Base-by-base conservation (phyloP, 2,113 vertebrate species). In the Bos taurus region DNA sequence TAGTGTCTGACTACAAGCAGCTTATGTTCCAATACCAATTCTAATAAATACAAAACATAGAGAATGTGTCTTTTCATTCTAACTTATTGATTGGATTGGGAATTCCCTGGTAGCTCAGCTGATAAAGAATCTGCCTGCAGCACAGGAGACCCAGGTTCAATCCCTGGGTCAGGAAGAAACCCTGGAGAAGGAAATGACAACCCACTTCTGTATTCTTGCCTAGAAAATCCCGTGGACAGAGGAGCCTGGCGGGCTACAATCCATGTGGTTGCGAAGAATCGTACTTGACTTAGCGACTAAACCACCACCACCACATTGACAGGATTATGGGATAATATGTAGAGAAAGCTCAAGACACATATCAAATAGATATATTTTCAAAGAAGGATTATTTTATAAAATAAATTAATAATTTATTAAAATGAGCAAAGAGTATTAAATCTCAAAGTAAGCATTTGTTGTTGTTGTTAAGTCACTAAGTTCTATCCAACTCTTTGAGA, bases 351-450 rank as follows among this genome's bases (percentile, higher is more conserved):
- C 5, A 88, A 50, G 15, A 25, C n/a, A 74, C 5, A 54, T 14
- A 64, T 12, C 84, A 19, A 77, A 84, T 26, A 40, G 25, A 85
- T 17, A 57, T 7, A 10, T 33, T 96, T 46, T 59, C 28, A 91
- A n/a, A 36, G 15, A 86, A 3, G 3, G 11, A 56, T 43, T 83
- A 30, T 78, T 28, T 30, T 48, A 87, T 74, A 10, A 11, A 83
- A 71, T 0, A 86, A 85, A 83, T 67, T 40, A 93, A 43, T 57
- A 71, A 60, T 60, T 59, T 62, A 36, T 56, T 89, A 95, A 95
- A 81, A 19, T 48, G 15, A 2, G 17, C 21, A 78, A 91, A 87
- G 16, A 57, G 7, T 59, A 36, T 33, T 84, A 71, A 60, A 67
- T 90, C 12, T 16, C 56, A 95, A 77, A 43, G 83, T 91, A 78